A percentile compares a stretch with the other conserved stretches of the same genome.
These are phyloP conservation scores for Drosophila prostipennis DNA, from an alignment of 2,888 invertebrate species.

Conservation along the genomic window DNA sequence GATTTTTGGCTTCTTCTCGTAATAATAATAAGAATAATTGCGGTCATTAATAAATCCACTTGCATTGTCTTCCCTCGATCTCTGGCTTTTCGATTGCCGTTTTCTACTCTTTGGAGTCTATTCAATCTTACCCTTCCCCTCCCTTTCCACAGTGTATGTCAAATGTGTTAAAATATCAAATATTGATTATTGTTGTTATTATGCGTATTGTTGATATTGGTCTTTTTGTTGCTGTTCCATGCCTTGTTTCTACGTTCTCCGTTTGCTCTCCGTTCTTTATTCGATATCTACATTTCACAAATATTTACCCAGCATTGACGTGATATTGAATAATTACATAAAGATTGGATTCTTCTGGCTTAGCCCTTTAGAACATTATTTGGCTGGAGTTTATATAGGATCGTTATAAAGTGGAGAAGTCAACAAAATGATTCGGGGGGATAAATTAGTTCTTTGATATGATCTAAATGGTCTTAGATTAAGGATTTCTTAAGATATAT, in stretches of 20 bases:
- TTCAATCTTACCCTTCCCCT: conserved; percentile 9
- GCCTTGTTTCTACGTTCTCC: conserved; percentile 41
- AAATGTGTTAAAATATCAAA: conserved; percentile 78
- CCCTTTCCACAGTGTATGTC: conserved; percentile 33
- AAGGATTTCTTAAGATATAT: too few relatives aligned
- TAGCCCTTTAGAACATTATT: neutral
- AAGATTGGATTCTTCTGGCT: conserved; percentile 47
- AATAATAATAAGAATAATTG: conserved; percentile 77
- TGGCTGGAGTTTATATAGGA: neutral
- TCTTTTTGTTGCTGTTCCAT: conserved; percentile 39
- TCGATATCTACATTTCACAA: conserved; percentile 63
- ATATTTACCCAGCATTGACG: conserved; percentile 74
- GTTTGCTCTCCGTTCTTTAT: conserved; percentile 24
- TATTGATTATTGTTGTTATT: conserved; percentile 72
- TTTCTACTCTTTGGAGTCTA: conserved; percentile 32
- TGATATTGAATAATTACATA: conserved; percentile 76
- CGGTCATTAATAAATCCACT: conserved; percentile 77
- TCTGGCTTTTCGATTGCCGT: conserved; percentile 39
- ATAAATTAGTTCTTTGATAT: neutral
- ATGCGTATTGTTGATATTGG: conserved; percentile 48
- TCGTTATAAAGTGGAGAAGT: neutral
- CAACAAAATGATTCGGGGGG: neutral
- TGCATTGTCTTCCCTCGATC: conserved; percentile 63
- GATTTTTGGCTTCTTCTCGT: conserved; percentile 53
- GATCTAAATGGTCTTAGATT: neutral